These are phyloP conservation scores for Oreortyx pictus DNA, from an alignment of 2,797 vertebrate species.

Conservation along the genomic window DNA sequence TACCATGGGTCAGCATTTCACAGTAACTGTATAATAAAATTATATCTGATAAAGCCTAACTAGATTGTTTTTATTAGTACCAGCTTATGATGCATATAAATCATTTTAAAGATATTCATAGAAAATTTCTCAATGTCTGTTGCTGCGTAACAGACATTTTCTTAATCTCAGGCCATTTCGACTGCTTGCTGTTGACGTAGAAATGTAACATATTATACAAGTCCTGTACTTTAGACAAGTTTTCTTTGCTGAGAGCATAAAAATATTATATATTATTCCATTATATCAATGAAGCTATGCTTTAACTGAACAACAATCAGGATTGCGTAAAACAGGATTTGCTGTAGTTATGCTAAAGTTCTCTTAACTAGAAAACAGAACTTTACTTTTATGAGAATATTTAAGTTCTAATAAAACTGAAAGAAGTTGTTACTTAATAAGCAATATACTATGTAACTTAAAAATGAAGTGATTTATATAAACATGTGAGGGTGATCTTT, in stretches of 20 bases:
- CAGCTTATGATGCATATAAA: slow-evolving; percentile 10
- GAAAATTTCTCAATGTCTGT: background rate
- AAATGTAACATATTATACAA: slow-evolving; percentile 25
- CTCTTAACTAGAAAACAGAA: background rate
- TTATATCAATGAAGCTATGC: background rate
- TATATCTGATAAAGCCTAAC: background rate
- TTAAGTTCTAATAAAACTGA: background rate
- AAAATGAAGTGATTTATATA: background rate
- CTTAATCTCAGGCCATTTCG: slow-evolving; percentile 12
- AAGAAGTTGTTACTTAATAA: background rate
- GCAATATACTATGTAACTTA: background rate
- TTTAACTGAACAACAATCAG: background rate
- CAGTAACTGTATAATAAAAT: background rate
- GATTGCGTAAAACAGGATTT: background rate
- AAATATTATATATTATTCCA: background rate
- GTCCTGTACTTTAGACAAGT: background rate
- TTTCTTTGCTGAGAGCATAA: background rate
- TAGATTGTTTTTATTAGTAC: background rate
- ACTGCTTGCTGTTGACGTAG: background rate
- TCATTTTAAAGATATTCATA: background rate
- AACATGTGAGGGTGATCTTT: background rate
- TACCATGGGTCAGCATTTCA: background rate
- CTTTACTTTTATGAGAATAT: background rate
- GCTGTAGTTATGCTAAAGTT: background rate
- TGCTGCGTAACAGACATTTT: background rate